Conservation (phyloP, 2,888 invertebrate species). For the Cephus spinipes region DNA sequence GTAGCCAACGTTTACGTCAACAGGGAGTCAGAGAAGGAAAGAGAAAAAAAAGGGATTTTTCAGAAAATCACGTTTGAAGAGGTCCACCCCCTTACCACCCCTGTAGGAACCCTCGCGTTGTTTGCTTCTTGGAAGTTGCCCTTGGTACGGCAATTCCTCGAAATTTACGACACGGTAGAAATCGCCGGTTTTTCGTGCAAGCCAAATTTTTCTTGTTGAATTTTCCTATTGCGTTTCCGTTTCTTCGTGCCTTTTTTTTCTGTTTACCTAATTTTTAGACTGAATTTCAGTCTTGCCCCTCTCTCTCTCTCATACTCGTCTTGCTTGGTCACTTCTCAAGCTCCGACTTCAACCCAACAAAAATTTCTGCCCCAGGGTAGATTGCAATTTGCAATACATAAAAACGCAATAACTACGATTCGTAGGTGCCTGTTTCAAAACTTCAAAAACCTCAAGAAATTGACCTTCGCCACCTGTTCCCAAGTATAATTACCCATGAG, state of each 20-base stretch:
- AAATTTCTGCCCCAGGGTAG: background rate
- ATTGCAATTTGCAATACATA: background rate
- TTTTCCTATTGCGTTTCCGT: background rate
- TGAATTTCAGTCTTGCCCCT: background rate
- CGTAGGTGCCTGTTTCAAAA: background rate
- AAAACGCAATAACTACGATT: background rate
- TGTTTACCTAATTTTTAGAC: background rate
- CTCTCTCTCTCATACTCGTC: background rate
- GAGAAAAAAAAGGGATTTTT: background rate
- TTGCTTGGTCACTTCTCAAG: background rate
- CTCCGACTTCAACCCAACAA: background rate
- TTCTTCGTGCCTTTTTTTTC: background rate
- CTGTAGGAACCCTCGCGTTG: background rate
- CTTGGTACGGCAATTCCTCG: background rate
- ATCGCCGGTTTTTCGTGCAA: background rate
- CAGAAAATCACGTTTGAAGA: background rate
- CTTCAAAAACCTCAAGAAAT: conserved; percentile 10
- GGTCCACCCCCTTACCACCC: background rate
- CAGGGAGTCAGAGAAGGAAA: background rate
- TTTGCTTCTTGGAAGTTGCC: background rate
- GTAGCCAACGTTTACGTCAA: background rate
- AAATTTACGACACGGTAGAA: background rate
- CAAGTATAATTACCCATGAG: conserved; percentile 42
- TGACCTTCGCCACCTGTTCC: conserved; percentile 46
- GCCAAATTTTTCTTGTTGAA: background rate